Evolutionary conservation across 2,113 vertebrate species (phyloP), one percentile per base, ranked within the genome.

Genomic region (Eurypyga helias): DNA sequence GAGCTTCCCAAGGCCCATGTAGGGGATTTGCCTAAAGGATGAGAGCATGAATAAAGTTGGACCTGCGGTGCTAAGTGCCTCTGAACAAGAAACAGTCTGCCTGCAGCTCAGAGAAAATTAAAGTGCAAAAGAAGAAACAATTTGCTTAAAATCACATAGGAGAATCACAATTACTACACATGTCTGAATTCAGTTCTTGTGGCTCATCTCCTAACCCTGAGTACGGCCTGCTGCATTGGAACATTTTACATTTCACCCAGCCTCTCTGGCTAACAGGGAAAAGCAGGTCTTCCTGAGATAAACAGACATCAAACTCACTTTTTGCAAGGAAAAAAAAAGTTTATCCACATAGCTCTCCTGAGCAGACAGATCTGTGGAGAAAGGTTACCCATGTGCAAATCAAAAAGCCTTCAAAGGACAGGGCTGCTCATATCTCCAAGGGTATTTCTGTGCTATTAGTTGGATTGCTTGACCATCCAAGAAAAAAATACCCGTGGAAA

Each of bases 1-100:
- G 33, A 93, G 62, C 58, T 96, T 91, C 82, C 57, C 46, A 21
- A 84, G 21, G 55, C 41, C 49, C 34, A 13, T 2, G 16, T 8
- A 76, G 41, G 83, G 84, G 55, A 21, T 94, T 90, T 94, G 69
- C 90, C 76, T 73, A 70, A 83, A 79, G 51, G 69, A 79, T 58
- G 21, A 90, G 70, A 84, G 65, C 69, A 79, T 0, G 1, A 90
- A 38, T 55, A 84, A 90, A 90, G 86, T 57, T 67, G n/a, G 65
- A 54, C 89, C 60, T 52, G 83, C 34, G 66, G 77, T 43, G n/a
- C 62, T 61, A 89, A 91, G 65, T 80, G 80, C 51, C 36, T 75
- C 48, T 48, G 77, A 82, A 89, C 24, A 77, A 87, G 89, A 67
- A 87, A 84, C 2, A 83, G 61, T 49, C 57, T 57, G 58, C 84